phyloP scores from a whole-genome alignment of 2,113 vertebrate genomes.

The Ictalurus furcatus region DNA sequence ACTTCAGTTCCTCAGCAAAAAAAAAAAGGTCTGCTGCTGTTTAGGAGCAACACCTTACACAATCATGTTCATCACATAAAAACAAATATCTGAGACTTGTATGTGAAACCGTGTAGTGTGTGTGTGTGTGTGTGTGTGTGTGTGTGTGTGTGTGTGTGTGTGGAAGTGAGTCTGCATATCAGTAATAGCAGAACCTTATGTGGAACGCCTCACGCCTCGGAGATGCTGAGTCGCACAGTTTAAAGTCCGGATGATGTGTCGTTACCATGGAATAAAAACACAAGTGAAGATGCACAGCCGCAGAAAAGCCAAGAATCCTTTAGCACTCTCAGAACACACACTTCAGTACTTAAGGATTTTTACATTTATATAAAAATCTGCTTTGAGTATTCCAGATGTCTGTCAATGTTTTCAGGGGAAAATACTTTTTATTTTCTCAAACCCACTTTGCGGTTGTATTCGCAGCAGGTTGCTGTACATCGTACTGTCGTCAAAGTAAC shows the following conservation, averaged over 20 bases:
- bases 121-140: background rate
- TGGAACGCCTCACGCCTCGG: conserved; percentile 45
- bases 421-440: background rate
- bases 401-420: background rate
- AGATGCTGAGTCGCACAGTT: conserved; percentile 39
- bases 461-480: background rate
- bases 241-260: conserved; percentile 53
- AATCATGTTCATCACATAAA: background rate
- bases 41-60: background rate
- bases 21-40: background rate
- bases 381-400: background rate
- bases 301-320: background rate
- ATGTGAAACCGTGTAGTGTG: background rate
- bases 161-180: conserved; percentile 44
- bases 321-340: background rate
- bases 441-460: background rate
- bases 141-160: conserved; percentile 46
- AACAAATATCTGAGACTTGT: background rate
- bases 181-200: conserved; percentile 52
- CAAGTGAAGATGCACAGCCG: conserved; percentile 49
- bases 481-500: background rate
- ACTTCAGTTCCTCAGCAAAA: background rate
- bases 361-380: background rate
- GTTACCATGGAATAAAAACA: conserved; percentile 64
- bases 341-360: background rate